These are phyloP conservation scores for Spialia ferax DNA, from an alignment of 2,888 invertebrate species.

Conservation along the genomic window DNA sequence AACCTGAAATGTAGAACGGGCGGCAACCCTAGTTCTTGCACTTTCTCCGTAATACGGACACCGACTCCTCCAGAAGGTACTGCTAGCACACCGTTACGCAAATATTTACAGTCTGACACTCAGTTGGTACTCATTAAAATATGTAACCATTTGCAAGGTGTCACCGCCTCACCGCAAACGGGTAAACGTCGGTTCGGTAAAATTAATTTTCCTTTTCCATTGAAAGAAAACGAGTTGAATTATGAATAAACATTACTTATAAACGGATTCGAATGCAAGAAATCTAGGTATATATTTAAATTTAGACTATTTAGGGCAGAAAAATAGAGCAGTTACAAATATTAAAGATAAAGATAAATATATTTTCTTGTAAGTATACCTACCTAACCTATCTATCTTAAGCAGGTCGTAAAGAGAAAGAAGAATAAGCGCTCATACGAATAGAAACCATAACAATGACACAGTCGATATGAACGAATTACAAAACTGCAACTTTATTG, in stretches of 20 bases:
- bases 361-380: too few relatives aligned
- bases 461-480: too few relatives aligned
- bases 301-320: too few relatives aligned
- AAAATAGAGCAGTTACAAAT: too few relatives aligned
- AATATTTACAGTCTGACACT: slow-evolving; percentile 50
- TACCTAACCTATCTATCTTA: too few relatives aligned
- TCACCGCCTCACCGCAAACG: background rate
- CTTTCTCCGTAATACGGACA: slow-evolving; percentile 65
- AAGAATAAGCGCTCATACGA: too few relatives aligned
- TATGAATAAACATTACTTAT: background rate
- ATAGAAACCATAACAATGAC: too few relatives aligned
- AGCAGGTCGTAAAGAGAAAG: too few relatives aligned
- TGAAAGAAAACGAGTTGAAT: background rate
- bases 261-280: background rate
- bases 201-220: background rate
- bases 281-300: too few relatives aligned
- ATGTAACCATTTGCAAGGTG: slow-evolving; percentile 38
- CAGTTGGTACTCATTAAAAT: slow-evolving; percentile 49
- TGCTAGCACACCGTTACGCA: slow-evolving; percentile 57
- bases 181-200: background rate
- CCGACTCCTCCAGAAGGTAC: slow-evolving; percentile 40
- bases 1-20: background rate
- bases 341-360: too few relatives aligned
- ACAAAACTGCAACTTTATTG: too few relatives aligned
- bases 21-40: slow-evolving; percentile 59